Conservation (phyloP, 64 coral and sea anemone species). For the Montipora cactus region DNA sequence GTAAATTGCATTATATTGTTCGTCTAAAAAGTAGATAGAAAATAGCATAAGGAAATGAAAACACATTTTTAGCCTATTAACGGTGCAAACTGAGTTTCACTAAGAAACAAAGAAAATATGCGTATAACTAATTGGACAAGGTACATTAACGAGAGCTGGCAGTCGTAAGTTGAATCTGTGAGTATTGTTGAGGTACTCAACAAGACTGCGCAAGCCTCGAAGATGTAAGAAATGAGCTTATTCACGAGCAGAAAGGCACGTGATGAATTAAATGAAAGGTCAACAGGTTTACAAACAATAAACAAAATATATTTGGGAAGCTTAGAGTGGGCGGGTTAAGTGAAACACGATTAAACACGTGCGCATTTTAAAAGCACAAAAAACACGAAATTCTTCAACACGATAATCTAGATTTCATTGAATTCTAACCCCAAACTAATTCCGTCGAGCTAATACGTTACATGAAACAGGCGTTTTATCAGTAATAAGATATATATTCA, state of each 20-base stretch:
- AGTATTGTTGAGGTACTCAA: not conserved
- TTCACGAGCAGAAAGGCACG: not conserved
- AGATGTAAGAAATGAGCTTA: not conserved
- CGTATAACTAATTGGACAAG: no score
- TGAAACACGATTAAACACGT: not conserved
- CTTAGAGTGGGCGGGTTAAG: not conserved
- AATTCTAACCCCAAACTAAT: not conserved
- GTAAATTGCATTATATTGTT: no score
- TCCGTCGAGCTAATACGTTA: not conserved
- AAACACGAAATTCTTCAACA: not conserved
- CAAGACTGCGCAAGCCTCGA: not conserved
- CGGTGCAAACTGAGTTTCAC: no score
- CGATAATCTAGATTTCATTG: no score
- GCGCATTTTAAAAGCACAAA: not conserved
- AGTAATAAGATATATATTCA: not conserved
- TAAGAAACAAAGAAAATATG: no score
- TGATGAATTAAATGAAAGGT: not conserved
- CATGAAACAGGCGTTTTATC: not conserved
- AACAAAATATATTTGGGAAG: not conserved
- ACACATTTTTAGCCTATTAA: no score
- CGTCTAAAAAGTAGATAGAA: no score
- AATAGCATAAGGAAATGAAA: no score
- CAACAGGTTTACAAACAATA: not conserved
- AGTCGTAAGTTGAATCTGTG: no score
- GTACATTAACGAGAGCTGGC: no score